Evolutionary conservation across 2,113 vertebrate species (phyloP).

Genomic region (Danionella cerebrum): DNA sequence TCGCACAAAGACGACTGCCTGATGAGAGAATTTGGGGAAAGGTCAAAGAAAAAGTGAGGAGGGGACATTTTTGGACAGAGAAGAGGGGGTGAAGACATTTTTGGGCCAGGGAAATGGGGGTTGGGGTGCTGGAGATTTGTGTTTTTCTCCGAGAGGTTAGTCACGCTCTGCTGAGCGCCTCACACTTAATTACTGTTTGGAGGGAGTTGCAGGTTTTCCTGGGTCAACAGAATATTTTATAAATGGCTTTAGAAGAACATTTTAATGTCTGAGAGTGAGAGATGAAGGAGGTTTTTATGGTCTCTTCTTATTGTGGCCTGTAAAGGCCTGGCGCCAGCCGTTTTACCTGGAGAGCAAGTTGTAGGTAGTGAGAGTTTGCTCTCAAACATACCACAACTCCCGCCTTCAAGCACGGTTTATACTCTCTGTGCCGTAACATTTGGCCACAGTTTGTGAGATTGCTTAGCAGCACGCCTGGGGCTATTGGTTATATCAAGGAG

Average conservation of each 20-base stretch:
- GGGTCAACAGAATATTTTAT: slow-evolving; percentile 45
- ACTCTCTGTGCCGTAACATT: too few species aligned
- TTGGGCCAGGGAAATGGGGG: slow-evolving; percentile 7
- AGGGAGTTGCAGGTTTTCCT: slow-evolving; percentile 35
- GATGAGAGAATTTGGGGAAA: slow-evolving; percentile 4
- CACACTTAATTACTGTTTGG: slow-evolving; percentile 37
- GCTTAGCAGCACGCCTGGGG: too few species aligned
- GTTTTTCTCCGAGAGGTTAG: slow-evolving; percentile 36
- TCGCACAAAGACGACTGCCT: neutral
- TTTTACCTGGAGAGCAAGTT: neutral
- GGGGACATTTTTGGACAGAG: neutral
- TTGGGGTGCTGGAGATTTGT: slow-evolving; percentile 24
- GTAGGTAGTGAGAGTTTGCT: neutral
- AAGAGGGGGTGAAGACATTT: slow-evolving; percentile 20
- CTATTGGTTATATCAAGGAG: too few species aligned
- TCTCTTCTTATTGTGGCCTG: neutral
- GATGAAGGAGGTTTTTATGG: slow-evolving; percentile 2
- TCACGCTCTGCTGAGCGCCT: slow-evolving; percentile 31
- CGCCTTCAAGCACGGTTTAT: too few species aligned
- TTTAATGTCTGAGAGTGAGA: slow-evolving; percentile 11
- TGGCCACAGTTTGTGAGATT: too few species aligned
- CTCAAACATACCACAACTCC: neutral
- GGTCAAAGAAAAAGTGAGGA: neutral
- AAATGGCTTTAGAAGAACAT: slow-evolving; percentile 33
- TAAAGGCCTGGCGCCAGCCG: neutral